Conservation (phyloP, 2,113 vertebrate genomes). For the Mesoclemmys tuberculata region DNA sequence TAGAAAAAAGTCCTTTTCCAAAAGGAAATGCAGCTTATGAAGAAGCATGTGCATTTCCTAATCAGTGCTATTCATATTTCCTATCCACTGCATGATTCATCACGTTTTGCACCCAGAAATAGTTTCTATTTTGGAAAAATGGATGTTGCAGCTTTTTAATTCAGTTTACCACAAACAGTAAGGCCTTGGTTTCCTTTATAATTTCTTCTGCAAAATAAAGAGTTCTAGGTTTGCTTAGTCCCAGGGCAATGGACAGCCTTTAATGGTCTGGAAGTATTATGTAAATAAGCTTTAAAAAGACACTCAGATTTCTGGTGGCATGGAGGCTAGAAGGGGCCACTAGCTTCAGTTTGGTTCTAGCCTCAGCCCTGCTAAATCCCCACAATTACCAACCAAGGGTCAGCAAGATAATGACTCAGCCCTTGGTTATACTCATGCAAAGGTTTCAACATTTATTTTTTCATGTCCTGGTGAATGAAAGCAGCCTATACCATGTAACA, state of each 20-base stretch:
- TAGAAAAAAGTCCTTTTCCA: conserved; percentile 79
- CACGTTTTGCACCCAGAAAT: conserved; percentile 50
- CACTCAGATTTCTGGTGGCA: conserved; percentile 38
- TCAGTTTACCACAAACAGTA: conserved; percentile 74
- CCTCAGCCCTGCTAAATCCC: conserved; percentile 51
- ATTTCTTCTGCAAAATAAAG: conserved; percentile 75
- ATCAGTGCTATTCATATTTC: conserved; percentile 78
- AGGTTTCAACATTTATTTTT: background rate
- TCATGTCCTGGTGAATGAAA: conserved; percentile 6
- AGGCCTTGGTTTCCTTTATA: conserved; percentile 81
- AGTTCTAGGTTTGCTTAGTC: conserved; percentile 59
- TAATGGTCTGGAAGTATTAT: conserved; percentile 70
- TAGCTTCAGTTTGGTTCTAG: background rate
- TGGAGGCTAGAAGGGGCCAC: conserved; percentile 27
- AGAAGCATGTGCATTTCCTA: conserved; percentile 59
- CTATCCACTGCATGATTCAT: conserved; percentile 67
- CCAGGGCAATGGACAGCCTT: conserved; percentile 69
- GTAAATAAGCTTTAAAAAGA: conserved; percentile 69
- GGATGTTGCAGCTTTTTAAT: conserved; percentile 80
- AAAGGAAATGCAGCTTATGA: conserved; percentile 72
- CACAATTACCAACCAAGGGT: conserved; percentile 26
- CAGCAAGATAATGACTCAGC: conserved; percentile 33
- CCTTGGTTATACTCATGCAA: conserved; percentile 59
- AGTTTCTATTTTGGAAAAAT: conserved; percentile 48
- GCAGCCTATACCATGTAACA: conserved; percentile 51